Base-by-base conservation (phyloP, 2,888 invertebrate species). In the Pyrrhia umbra region DNA sequence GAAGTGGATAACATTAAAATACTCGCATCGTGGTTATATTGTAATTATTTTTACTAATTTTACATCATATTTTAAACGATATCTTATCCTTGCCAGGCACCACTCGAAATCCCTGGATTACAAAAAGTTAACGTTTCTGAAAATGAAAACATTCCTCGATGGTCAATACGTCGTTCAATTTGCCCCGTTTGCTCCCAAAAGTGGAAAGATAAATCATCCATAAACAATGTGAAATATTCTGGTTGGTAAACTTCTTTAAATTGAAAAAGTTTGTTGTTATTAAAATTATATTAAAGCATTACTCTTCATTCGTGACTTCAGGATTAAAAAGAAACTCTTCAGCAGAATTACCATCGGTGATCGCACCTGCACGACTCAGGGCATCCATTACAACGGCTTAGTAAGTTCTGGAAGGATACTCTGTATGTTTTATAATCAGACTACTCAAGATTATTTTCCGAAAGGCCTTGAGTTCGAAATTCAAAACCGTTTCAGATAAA, bases 151-250 rank as follows among this genome's bases (percentile, higher is more conserved):
- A 77, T 88, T 9, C 94, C 91, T 6, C 87, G 88, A 9, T 95
- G 93, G 92, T 95, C 95, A 1, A 91, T 95, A 52, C 89, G 95
- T 2, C 90, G 93, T 2, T 88, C 94, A 0, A 80, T 91, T n/a
- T 95, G 95, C 62, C 94, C 94, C 0, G 95, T 94, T 37, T 95
- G 95, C 78, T 94, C 95, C 0, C 92, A 93, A 66, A 94, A 93
- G 72, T 95, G 95, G 95, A 90, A 73, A 64, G 95, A 95, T 67
- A 84, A 89, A 51, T 93, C 89, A 65, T 87, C 90, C 10, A 88
- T 95, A 52, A 77, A 60, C 2, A 93, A 89, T 47, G 85, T 95
- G 18, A 94, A 92, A 81, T 85, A 86, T 80, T 94, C 95, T 27
- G 95, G 95, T 93, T 77, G 75, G 57, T 65, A 37, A 2, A 47